These are phyloP conservation scores for Exephanes ischioxanthus DNA, from an alignment of 2,888 invertebrate species.

Conservation along the genomic window DNA sequence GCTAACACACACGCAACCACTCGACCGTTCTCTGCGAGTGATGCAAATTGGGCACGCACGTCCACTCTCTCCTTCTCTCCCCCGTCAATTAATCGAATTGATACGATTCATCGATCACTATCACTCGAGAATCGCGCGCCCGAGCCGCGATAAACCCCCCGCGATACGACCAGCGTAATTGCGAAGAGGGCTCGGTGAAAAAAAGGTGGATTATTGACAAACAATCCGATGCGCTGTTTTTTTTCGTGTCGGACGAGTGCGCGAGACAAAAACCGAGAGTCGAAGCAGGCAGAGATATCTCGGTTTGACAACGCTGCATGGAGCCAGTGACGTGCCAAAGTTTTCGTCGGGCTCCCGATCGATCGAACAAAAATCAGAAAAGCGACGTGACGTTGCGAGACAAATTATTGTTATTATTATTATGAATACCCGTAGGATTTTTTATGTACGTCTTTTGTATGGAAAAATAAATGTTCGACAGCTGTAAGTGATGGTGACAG, in stretches of 20 bases:
- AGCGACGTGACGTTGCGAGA: not conserved
- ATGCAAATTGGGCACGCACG: not conserved
- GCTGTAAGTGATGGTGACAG: not conserved
- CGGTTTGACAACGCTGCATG: conserved; percentile 44
- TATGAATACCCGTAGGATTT: not conserved
- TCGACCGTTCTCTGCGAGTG: not conserved
- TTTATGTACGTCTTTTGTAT: not conserved
- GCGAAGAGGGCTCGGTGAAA: conserved; percentile 36
- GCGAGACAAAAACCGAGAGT: conserved; percentile 6
- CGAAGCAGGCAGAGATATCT: conserved; percentile 14
- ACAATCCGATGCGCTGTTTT: conserved; percentile 65
- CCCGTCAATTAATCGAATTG: conserved; percentile 9
- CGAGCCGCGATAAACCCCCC: not conserved
- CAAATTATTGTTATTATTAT: not conserved
- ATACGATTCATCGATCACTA: not conserved
- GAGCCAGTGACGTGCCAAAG: conserved; percentile 6
- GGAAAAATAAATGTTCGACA: not conserved
- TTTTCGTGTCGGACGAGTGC: conserved; percentile 27
- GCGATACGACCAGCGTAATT: conserved; percentile 43
- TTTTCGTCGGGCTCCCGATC: conserved; percentile 17
- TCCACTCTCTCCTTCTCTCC: not conserved
- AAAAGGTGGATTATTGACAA: conserved; percentile 69
- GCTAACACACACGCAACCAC: conserved; percentile 19
- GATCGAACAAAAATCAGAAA: not conserved
- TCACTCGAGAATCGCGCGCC: conserved; percentile 3